phyloP scores from a whole-genome alignment of 2,113 vertebrate species.

The Thamnophis sirtalis region DNA sequence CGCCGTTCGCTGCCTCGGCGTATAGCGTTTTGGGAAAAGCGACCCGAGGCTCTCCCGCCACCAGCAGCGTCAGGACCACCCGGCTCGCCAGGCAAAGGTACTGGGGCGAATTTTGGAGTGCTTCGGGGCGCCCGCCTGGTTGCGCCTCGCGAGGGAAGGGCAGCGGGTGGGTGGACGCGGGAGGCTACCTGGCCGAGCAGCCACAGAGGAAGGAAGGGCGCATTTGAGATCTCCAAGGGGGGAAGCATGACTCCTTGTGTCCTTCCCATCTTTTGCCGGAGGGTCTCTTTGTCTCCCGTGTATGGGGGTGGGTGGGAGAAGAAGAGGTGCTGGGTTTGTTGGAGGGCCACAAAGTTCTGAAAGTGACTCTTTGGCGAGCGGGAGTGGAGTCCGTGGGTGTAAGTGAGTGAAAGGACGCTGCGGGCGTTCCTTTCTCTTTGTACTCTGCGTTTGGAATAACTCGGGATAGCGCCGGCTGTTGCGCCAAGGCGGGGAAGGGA shows the following conservation, averaged over 20 bases:
- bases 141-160: neutral
- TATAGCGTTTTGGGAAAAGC: no score
- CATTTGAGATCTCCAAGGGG: neutral
- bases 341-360: neutral
- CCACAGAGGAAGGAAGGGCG: neutral
- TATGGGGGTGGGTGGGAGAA: neutral
- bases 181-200: neutral
- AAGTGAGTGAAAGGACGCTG: fast-evolving
- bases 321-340: neutral
- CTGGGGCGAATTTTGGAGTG: neutral
- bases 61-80: no score
- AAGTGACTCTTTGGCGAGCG: neutral
- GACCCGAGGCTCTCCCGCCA: neutral
- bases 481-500: no score
- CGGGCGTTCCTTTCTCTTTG: neutral
- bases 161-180: neutral
- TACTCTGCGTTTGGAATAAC: neutral
- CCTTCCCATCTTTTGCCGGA: neutral
- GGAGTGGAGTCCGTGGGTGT: neutral
- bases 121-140: neutral
- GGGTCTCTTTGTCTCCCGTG: neutral
- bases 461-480: neutral
- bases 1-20: neutral
- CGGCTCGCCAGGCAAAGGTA: neutral
- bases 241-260: fast-evolving